Evolutionary conservation across 2,113 vertebrate species (phyloP).

Genomic region (Tichodroma muraria): DNA sequence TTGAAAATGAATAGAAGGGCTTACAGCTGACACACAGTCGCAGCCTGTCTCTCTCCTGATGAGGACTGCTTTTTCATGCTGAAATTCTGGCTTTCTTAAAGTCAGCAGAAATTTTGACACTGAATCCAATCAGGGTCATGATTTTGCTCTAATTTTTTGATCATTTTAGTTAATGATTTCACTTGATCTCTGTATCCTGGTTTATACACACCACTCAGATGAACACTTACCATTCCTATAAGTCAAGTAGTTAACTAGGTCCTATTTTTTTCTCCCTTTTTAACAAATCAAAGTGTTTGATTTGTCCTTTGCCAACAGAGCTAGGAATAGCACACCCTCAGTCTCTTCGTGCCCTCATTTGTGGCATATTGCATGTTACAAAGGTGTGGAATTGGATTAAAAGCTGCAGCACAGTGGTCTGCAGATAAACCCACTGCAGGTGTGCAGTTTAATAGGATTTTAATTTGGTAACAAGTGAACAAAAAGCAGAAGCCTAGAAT

Average conservation of each 20-base stretch:
- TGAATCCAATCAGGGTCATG: neutral
- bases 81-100: neutral
- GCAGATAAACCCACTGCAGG: conserved; percentile 25
- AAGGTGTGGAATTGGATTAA: conserved; percentile 26
- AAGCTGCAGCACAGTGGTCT: neutral
- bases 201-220: neutral
- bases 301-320: neutral
- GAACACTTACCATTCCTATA: neutral
- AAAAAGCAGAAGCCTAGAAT: neutral
- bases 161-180: neutral
- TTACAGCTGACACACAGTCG: neutral
- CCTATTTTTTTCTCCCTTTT: neutral
- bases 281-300: neutral
- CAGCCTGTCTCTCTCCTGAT: neutral
- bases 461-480: conserved; percentile 21
- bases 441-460: conserved; percentile 12
- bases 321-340: neutral
- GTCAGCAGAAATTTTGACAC: neutral
- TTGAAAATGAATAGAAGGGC: neutral
- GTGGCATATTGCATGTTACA: neutral
- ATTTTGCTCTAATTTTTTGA: neutral
- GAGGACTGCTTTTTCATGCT: neutral
- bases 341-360: neutral
- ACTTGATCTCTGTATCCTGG: neutral
- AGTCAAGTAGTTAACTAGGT: neutral